Conservation (phyloP, 2,113 vertebrate genomes). For the Oriolus oriolus region DNA sequence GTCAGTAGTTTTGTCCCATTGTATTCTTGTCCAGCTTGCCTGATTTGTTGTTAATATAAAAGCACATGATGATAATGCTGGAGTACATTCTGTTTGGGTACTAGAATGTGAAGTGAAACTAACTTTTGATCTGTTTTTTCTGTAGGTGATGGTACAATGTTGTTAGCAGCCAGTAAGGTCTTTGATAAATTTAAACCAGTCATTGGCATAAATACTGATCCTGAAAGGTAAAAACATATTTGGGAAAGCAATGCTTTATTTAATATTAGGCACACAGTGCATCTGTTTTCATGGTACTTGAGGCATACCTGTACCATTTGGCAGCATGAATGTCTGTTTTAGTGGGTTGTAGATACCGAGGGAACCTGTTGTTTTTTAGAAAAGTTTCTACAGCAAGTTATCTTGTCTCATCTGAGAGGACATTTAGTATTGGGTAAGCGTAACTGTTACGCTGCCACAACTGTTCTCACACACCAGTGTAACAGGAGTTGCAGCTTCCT, state of each 20-base stretch:
- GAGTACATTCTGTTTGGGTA: not conserved
- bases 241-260: not conserved
- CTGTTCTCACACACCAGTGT: not conserved
- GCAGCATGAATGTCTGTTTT: not conserved
- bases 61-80: not conserved
- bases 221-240: slow-evolving; percentile 84
- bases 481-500: not conserved
- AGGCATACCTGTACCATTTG: not conserved
- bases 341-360: not conserved
- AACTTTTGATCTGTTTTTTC: not conserved
- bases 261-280: not conserved
- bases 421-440: not conserved
- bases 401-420: not conserved
- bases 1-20: not conserved
- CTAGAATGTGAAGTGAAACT: not conserved
- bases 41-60: not conserved
- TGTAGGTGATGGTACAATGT: slow-evolving; percentile 94
- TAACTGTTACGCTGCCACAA: not conserved
- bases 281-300: not conserved
- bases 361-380: not conserved
- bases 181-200: slow-evolving; percentile 91
- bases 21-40: not conserved
- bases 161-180: slow-evolving; percentile 96
- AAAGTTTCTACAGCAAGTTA: not conserved
- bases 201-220: slow-evolving; percentile 96